These are phyloP conservation scores for Rhinoraja longicauda DNA, from an alignment of 2,797 vertebrate genomes.

Conservation along the genomic window DNA sequence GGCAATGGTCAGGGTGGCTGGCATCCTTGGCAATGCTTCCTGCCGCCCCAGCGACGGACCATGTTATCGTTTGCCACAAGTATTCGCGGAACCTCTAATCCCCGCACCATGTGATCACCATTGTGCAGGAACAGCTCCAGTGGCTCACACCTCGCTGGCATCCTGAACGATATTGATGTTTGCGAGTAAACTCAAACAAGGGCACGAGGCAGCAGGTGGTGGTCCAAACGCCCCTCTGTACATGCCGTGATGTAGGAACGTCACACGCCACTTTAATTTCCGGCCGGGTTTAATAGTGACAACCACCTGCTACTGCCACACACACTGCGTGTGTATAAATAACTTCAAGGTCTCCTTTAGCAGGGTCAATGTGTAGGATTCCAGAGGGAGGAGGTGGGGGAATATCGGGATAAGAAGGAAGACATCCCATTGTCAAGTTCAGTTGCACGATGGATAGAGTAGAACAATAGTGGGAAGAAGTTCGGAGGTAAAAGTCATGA, in stretches of 20 bases:
- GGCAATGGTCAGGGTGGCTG: too few species aligned
- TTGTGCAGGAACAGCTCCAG: too few species aligned
- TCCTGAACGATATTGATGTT: neutral
- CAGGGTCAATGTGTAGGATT: neutral
- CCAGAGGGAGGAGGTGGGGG: neutral
- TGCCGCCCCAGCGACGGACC: too few species aligned
- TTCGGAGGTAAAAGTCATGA: neutral
- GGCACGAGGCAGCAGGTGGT: neutral
- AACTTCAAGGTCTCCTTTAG: neutral
- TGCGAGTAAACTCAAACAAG: neutral
- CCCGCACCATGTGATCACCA: too few species aligned
- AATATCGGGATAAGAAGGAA: neutral
- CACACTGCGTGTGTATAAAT: neutral
- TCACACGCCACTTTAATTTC: neutral
- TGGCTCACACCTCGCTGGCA: neutral
- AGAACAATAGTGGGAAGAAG: neutral
- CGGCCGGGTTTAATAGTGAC: neutral
- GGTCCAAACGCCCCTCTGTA: neutral
- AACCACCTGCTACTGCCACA: too few species aligned
- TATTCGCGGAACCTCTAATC: neutral
- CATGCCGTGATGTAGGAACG: neutral
- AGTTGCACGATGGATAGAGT: neutral
- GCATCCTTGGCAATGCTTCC: too few species aligned
- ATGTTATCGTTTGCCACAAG: neutral
- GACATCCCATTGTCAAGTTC: neutral